Evolutionary conservation across 2,113 vertebrate species (phyloP), one percentile per base, ranked within the genome.

Genomic region (Gavia stellata): DNA sequence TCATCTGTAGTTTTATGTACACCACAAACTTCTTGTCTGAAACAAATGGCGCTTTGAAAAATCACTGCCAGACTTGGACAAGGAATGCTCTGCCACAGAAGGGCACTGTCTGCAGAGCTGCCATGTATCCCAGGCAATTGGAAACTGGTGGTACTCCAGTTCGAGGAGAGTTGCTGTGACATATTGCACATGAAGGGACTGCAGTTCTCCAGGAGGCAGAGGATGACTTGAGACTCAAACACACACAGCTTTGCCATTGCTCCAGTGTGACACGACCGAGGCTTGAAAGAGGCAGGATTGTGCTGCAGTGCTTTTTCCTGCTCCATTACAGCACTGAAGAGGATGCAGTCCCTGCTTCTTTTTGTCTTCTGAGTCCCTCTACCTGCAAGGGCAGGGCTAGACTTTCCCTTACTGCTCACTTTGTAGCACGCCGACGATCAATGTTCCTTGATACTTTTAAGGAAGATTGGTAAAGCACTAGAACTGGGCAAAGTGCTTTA

Each of bases 21-120:
- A 87, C 89, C 81, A 52, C 93, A 96, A 71, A 78, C 72, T 73
- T 92, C 79, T 91, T 49, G 80, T 95, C 78, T 95, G 91, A 94
- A 94, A 92, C 70, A 92, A 92, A 92, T 7, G 33, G 24, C 3
- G 24, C 79, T 88, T 94, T 91, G 90, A 96, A 92, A 93, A 96
- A 94, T 95, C 90, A 59, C 56, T 89, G 86, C 59, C 61, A 94
- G 94, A 80, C 67, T 72, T 83, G 34, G 82, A 72, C 71, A 83
- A 80, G 59, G 67, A 92, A 72, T 28, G 55, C 34, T 93, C 36
- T 90, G 81, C 73, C 59, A 71, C 73, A 95, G 87, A 93, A 86
- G 59, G 82, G 59, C 84, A 93, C 62, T 0, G 7, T 80, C 55
- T 83, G 74, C 88, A 92, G 71, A 88, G 63, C 74, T 94, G 75